Conservation (phyloP, 2,888 invertebrate genomes). For the Ichneumon xanthorius region DNA sequence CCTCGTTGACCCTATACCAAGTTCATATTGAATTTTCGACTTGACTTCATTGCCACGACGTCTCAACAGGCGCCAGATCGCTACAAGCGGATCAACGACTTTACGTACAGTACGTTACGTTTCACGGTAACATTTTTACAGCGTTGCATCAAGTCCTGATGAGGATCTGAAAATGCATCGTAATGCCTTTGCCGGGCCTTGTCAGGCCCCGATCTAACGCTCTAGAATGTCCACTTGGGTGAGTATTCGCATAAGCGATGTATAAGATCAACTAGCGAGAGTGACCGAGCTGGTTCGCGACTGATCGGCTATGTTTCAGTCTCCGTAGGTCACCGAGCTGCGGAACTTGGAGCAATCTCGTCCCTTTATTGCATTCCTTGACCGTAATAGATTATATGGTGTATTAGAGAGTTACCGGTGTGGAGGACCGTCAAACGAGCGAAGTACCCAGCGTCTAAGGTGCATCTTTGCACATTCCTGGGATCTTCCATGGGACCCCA, state of each 20-base stretch:
- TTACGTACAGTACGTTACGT: background rate
- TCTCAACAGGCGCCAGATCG: background rate
- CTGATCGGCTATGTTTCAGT: background rate
- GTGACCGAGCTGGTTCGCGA: background rate
- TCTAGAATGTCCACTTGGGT: too few relatives aligned
- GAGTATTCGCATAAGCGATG: background rate
- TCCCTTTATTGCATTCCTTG: conserved; percentile 9
- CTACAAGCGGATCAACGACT: background rate
- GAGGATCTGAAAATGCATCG: too few relatives aligned
- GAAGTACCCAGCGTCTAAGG: conserved; percentile 19
- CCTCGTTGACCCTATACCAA: background rate
- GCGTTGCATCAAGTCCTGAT: background rate
- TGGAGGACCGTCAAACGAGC: conserved; percentile 21
- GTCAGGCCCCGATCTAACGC: too few relatives aligned
- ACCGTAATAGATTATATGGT: conserved; percentile 10
- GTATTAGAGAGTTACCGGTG: conserved; percentile 7
- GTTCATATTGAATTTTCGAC: background rate
- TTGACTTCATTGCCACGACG: background rate
- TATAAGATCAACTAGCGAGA: background rate
- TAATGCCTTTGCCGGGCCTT: too few relatives aligned
- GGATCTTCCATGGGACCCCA: conserved; percentile 21
- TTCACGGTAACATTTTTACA: background rate
- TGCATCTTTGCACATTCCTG: conserved; percentile 31
- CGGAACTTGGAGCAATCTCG: background rate
- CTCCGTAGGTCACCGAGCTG: background rate